Base-by-base conservation (phyloP, 2,797 vertebrate species). In the Spea hammondii region DNA sequence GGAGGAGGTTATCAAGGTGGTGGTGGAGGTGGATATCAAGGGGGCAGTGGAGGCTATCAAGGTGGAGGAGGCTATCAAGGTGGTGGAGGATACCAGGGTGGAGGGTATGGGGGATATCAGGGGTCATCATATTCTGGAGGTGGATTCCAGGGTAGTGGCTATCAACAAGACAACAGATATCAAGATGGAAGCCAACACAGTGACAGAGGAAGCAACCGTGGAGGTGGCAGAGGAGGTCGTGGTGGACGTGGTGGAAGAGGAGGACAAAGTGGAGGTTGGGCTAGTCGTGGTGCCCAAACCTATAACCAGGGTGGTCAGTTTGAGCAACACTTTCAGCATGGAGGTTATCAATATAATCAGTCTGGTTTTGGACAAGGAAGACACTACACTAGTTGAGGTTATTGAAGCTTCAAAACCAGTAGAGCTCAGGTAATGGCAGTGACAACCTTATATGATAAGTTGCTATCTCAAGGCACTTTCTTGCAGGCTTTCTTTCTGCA, bases 301-400 rank as follows among this genome's bases (percentile, higher is more conserved):
- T 95, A 95, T 71, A 97, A 95, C 88, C 96, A 98, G 86, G 96
- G 95, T 32, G 97, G 97, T 82, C 97, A 98, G 54, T 99, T 99
- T 92, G 97, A 99, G 90, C 97, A 99, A 91, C 98, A 95, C 89
- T 99, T 98, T 89, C 97, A 98, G 84, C 96, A 99, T 8, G 97
- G 97, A 12, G 98, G 97, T 54, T 96, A 99, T 84, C 96, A 98
- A 77, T 99, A 95, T 90, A 97, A 90, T 90, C 96, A 98, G 0
- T 92, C 96, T 83, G 97, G 98, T 74, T 99, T 98, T 87, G 94
- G 92, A 84, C 97, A 98, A 88, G 95, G 95, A 89, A 93, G 95
- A 89, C 93, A 97, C 83, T 98, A 96, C 79, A 95, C 94, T 5
- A 99, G 96, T 89, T 99, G 94, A 99, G 90, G 89, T 86, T 86